Evolutionary conservation across 2,113 vertebrate genomes (phyloP).

Genomic region (Hippocampus mohnikei): DNA sequence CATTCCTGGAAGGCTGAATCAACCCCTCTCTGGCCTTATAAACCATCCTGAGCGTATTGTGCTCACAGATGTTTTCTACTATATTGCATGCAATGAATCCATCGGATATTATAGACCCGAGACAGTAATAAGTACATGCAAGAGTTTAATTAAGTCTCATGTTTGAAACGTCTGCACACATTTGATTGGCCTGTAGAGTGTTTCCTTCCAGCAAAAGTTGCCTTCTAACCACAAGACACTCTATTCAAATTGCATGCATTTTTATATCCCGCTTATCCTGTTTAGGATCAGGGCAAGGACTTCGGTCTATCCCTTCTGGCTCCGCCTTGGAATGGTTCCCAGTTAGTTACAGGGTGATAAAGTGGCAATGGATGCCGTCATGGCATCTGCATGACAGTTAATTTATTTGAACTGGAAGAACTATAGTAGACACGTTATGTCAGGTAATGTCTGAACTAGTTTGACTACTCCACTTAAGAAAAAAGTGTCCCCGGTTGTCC

Average conservation of each 20-base stretch:
- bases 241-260: not conserved
- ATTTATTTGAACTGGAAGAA: not conserved
- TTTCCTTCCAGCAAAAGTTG: not conserved
- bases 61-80: constrained; percentile 27
- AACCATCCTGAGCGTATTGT: constrained; percentile 18
- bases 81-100: constrained; percentile 1
- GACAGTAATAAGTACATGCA: constrained; percentile 5
- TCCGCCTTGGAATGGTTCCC: not conserved
- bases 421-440: not conserved
- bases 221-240: not conserved
- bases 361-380: not conserved
- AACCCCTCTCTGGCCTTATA: not conserved
- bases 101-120: not conserved
- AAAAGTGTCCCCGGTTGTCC: not conserved
- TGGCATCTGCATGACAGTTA: not conserved
- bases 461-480: not conserved
- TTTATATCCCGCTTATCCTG: not conserved
- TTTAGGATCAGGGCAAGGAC: not conserved
- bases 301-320: not conserved
- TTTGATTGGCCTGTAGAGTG: not conserved
- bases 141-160: not conserved
- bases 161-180: not conserved
- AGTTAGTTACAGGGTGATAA: not conserved
- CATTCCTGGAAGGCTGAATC: constrained; percentile 13
- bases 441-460: not conserved